A percentile compares a stretch with the other conserved stretches of the same genome.
Evolutionary conservation across 2,888 invertebrate species (phyloP).

Genomic region (Halictus ligatus): DNA sequence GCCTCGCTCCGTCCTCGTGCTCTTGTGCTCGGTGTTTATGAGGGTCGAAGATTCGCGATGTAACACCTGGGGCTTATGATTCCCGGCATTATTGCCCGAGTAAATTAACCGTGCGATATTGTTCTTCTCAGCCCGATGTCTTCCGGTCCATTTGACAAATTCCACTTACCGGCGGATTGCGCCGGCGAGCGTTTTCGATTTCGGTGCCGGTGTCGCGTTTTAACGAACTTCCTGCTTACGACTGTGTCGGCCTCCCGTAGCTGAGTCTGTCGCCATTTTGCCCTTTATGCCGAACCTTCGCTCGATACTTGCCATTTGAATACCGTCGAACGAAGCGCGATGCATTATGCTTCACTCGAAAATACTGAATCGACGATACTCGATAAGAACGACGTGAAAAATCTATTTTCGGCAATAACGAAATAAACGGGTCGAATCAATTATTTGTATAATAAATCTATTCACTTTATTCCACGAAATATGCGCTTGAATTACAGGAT

Average conservation of each 20-base stretch:
- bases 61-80: slow-evolving; percentile 81
- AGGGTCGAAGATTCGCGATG: slow-evolving; percentile 78
- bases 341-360: not conserved
- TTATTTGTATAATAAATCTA: no score
- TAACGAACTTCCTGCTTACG: slow-evolving; percentile 17
- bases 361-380: not conserved
- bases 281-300: not conserved
- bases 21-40: slow-evolving; percentile 73
- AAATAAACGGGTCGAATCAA: no score
- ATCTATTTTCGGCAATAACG: not conserved
- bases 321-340: not conserved
- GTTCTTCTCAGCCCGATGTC: slow-evolving; percentile 61
- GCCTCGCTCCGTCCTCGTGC: slow-evolving; percentile 54
- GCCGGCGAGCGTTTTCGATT: slow-evolving; percentile 27
- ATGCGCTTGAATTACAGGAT: no score
- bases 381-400: not conserved
- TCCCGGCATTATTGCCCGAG: slow-evolving; percentile 77
- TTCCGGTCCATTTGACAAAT: slow-evolving; percentile 54
- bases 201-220: slow-evolving; percentile 17
- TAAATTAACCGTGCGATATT: slow-evolving; percentile 79
- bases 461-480: no score
- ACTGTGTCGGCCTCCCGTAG: not conserved
- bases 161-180: slow-evolving; percentile 26
- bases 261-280: slow-evolving; percentile 5
- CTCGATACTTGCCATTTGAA: not conserved